phyloP scores from a whole-genome alignment of 2,888 invertebrate species.

The Napeogenes inachia region DNA sequence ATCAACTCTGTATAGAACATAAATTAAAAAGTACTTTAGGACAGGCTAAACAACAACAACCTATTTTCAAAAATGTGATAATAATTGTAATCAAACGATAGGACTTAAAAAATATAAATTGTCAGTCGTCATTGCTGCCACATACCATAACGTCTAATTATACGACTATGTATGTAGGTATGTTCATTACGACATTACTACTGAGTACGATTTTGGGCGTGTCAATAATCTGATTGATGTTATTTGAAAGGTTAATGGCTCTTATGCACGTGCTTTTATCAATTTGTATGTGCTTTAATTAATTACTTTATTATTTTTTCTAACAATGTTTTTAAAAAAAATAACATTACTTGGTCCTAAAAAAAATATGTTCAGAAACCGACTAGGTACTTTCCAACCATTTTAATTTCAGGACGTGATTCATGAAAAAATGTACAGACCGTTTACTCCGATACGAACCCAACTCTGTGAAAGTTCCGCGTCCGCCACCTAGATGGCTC shows the following conservation, averaged over 20 bases:
- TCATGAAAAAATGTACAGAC: neutral
- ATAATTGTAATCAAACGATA: neutral
- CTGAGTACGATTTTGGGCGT: slow-evolving; percentile 27
- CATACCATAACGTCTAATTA: neutral
- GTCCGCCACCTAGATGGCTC: slow-evolving; percentile 1
- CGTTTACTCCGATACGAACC: neutral
- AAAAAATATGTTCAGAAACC: neutral
- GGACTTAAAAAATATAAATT: too few species aligned
- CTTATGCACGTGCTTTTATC: slow-evolving; percentile 25
- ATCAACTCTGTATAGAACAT: too few species aligned
- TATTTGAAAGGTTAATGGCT: slow-evolving; percentile 37
- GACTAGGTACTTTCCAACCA: neutral
- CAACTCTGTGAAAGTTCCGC: neutral
- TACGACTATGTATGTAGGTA: slow-evolving; percentile 3
- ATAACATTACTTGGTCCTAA: neutral
- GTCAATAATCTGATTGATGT: slow-evolving; percentile 30
- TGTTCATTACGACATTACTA: slow-evolving; percentile 23
- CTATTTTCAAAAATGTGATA: neutral
- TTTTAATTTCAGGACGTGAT: neutral
- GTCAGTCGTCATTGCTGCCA: neutral
- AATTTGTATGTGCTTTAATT: slow-evolving; percentile 4
- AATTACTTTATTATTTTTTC: neutral
- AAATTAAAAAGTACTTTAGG: too few species aligned
- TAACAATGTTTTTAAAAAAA: too few species aligned
- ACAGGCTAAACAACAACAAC: too few species aligned